Percentiles rank a stretch among this genome's conserved stretches.
Conservation (phyloP, 2,888 invertebrate species). For the Chydorus sphaericus region DNA sequence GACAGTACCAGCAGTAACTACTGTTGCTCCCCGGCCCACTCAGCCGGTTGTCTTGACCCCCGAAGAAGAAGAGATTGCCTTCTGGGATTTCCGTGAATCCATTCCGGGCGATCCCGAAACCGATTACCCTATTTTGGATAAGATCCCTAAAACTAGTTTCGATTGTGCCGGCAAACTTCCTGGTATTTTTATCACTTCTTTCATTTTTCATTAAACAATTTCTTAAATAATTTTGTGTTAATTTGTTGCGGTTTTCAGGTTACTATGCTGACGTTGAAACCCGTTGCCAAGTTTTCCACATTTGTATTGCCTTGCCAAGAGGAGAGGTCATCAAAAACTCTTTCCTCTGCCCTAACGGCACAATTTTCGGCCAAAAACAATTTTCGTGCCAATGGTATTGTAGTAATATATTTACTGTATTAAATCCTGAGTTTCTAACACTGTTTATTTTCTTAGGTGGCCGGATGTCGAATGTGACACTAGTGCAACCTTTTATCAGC, state of each 20-base stretch:
- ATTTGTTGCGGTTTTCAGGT: slow-evolving; percentile 31
- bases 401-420: too few relatives aligned
- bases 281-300: slow-evolving; percentile 49
- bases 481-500: slow-evolving; percentile 32
- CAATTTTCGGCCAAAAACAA: slow-evolving; percentile 48
- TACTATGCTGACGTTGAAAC: slow-evolving; percentile 49
- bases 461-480: slow-evolving; percentile 44
- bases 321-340: slow-evolving; percentile 26
- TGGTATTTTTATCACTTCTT: slow-evolving; percentile 31
- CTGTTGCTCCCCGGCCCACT: slow-evolving; percentile 1
- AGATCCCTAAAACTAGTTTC: slow-evolving; percentile 44
- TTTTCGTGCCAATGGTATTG: slow-evolving; percentile 45
- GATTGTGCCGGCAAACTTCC: slow-evolving; percentile 43
- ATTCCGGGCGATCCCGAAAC: slow-evolving; percentile 50
- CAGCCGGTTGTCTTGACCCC: neutral
- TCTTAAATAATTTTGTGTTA: neutral
- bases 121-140: slow-evolving; percentile 45
- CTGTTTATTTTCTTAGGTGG: slow-evolving; percentile 29
- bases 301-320: slow-evolving; percentile 39
- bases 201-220: neutral
- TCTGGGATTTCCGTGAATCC: slow-evolving; percentile 43
- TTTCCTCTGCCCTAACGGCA: slow-evolving; percentile 50
- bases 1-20: neutral
- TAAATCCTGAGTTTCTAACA: too few relatives aligned
- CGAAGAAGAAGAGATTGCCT: slow-evolving; percentile 22